phyloP scores from a whole-genome alignment of 2,113 vertebrate species.

The Pipra filicauda region DNA sequence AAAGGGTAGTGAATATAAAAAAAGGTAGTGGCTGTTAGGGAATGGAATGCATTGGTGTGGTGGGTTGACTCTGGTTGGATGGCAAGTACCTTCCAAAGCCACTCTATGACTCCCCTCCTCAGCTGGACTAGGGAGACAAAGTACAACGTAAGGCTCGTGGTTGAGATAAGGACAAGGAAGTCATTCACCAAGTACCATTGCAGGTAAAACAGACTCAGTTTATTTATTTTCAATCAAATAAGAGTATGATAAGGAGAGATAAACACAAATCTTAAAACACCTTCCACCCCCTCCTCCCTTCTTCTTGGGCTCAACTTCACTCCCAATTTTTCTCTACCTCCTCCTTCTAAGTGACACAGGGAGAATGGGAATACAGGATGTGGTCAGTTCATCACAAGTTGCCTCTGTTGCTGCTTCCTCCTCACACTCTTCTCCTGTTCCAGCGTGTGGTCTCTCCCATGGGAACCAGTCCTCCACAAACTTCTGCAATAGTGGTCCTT shows the following conservation, averaged over 20 bases:
- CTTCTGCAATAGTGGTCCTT: background rate
- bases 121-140: background rate
- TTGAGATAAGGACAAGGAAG: background rate
- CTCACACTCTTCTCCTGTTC: background rate
- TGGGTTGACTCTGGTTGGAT: background rate
- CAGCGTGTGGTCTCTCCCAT: background rate
- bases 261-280: background rate
- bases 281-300: background rate
- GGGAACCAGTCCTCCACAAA: background rate
- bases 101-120: background rate
- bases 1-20: background rate
- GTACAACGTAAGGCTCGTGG: fast-evolving
- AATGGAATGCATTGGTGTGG: background rate
- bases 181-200: fast-evolving
- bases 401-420: background rate
- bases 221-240: background rate
- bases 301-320: background rate
- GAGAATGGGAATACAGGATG: background rate
- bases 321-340: background rate
- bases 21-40: background rate
- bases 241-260: background rate
- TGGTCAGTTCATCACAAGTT: fast-evolving
- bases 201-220: background rate
- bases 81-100: background rate
- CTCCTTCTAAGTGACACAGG: background rate